A percentile compares a stretch with the other conserved stretches of the same genome.
Conservation (phyloP, 2,888 invertebrate species). For the Leucozona laternaria region DNA sequence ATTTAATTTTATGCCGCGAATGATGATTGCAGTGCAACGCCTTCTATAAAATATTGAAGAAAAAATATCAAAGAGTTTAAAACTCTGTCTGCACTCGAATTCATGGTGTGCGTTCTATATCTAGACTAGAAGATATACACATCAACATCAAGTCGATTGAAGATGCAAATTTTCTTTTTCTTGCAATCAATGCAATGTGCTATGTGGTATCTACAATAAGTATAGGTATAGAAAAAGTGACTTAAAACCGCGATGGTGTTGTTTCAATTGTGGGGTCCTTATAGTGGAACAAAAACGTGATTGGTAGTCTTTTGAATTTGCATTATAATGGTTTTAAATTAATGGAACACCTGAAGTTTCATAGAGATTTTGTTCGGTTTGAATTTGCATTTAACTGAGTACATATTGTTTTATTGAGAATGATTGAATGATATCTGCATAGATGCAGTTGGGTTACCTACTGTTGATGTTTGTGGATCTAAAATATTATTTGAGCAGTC, state of each 20-base stretch:
- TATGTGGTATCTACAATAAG: too few relatives aligned
- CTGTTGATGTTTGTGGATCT: background rate
- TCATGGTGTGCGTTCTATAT: slow-evolving; percentile 1
- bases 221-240: background rate
- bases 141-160: background rate
- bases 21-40: slow-evolving; percentile 56
- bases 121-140: background rate
- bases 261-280: slow-evolving; percentile 35
- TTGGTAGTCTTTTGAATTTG: slow-evolving; percentile 46
- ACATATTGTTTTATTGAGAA: background rate
- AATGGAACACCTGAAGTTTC: slow-evolving; percentile 36
- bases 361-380: background rate
- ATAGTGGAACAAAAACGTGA: slow-evolving; percentile 41
- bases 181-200: slow-evolving; percentile 3
- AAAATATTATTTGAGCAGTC: background rate
- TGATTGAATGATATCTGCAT: background rate
- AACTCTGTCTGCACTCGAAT: slow-evolving; percentile 13
- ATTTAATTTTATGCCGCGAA: slow-evolving; percentile 24
- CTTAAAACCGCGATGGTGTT: background rate
- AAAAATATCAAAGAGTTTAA: slow-evolving; percentile 50
- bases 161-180: slow-evolving; percentile 55
- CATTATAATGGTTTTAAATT: slow-evolving; percentile 52
- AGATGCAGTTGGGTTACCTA: background rate
- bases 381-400: slow-evolving; percentile 1
- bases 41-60: slow-evolving; percentile 16